Conservation (phyloP, 2,888 invertebrate genomes). For the Apantesis nais region DNA sequence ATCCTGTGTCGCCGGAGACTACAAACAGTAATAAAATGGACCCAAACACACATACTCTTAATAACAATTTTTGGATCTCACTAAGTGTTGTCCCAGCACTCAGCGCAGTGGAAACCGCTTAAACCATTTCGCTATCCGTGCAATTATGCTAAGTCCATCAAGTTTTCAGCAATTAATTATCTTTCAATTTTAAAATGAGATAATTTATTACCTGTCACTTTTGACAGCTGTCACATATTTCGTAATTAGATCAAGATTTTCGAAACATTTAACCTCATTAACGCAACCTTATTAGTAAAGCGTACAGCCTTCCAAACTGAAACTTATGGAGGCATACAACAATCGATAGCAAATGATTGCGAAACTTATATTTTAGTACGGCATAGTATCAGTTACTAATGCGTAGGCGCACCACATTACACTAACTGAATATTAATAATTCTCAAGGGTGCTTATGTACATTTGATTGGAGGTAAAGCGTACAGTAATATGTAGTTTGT, state of each 20-base stretch:
- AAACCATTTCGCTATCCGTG: too few relatives aligned
- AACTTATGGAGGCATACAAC: conserved; percentile 29
- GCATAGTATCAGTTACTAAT: conserved; percentile 37
- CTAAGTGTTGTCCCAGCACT: too few relatives aligned
- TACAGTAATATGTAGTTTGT: not conserved
- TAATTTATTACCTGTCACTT: not conserved
- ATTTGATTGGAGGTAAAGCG: conserved; percentile 21
- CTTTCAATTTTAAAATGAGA: not conserved
- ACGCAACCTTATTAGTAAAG: conserved; percentile 17
- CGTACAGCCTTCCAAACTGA: conserved; percentile 21
- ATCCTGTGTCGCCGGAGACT: too few relatives aligned
- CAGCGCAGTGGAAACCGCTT: too few relatives aligned
- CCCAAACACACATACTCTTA: too few relatives aligned
- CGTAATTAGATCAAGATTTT: conserved; percentile 16
- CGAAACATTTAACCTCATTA: conserved; percentile 16
- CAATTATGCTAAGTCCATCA: not conserved
- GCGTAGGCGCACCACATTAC: conserved; percentile 58
- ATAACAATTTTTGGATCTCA: too few relatives aligned
- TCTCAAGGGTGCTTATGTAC: conserved; percentile 50
- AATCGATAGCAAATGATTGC: conserved; percentile 30
- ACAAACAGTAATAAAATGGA: too few relatives aligned
- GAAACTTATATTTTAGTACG: conserved; percentile 34
- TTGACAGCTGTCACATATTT: conserved; percentile 5
- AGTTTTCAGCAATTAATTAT: conserved; percentile 1
- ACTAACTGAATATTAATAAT: conserved; percentile 66